These are phyloP conservation scores for Sciurus niger DNA, from an alignment of 2,113 vertebrate genomes.

Conservation along the genomic window DNA sequence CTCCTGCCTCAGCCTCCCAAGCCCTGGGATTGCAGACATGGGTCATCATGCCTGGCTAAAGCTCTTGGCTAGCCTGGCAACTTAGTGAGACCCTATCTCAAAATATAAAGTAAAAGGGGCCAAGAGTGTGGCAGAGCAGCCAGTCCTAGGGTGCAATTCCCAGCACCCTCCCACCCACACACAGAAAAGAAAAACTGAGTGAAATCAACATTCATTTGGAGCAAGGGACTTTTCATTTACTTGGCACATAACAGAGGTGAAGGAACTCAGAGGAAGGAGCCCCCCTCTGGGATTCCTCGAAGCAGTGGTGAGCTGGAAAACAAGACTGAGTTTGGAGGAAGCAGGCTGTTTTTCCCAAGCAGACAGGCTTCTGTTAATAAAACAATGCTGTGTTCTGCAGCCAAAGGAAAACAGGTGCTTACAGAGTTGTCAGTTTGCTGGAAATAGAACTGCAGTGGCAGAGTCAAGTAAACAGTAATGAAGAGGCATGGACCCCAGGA, in stretches of 20 bases:
- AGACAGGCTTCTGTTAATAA: slow-evolving; percentile 61
- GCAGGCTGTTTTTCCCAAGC: slow-evolving; percentile 55
- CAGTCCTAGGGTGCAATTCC: too few species aligned
- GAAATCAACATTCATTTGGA: neutral
- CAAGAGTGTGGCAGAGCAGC: too few species aligned
- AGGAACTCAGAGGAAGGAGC: slow-evolving; percentile 6
- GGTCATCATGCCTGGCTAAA: too few species aligned
- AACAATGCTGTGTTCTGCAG: neutral
- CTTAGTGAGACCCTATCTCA: too few species aligned
- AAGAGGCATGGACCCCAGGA: neutral
- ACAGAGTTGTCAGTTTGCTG: slow-evolving; percentile 13
- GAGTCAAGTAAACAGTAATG: neutral
- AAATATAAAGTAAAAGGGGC: too few species aligned
- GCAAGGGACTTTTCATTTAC: slow-evolving; percentile 20
- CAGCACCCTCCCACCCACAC: too few species aligned
- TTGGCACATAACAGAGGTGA: neutral
- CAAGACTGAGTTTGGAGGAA: neutral
- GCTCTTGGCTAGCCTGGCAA: too few species aligned
- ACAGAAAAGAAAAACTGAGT: neutral
- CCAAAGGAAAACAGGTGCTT: slow-evolving; percentile 63
- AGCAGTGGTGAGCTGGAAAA: neutral
- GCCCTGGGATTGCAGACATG: too few species aligned
- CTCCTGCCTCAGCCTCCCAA: too few species aligned
- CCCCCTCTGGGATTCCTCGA: neutral
- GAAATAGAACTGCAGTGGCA: slow-evolving; percentile 53